Evolutionary conservation across 2,797 vertebrate species (phyloP), one percentile per base, ranked within the genome.

Genomic region (Basileuterus tristriatus): DNA sequence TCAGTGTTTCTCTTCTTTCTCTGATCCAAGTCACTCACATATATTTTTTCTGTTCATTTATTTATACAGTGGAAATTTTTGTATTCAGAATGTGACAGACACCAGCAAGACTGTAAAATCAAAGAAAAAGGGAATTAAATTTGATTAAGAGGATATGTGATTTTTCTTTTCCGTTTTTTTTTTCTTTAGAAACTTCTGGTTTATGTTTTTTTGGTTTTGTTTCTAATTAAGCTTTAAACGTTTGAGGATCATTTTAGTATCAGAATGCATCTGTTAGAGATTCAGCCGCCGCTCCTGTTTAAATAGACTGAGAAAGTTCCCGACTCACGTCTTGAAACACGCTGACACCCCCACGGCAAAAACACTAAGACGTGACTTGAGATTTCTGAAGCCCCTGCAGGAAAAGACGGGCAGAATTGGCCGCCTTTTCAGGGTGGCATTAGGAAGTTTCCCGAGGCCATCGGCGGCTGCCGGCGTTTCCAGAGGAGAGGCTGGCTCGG

Each of bases 211-310:
- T 70, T 74, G 47, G 8, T 46, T 72, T 90, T 87, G 36, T 55
- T 91, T 78, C 63, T 44, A 72, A 76, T 91, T 85, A 83, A 80
- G 60, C 41, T 87, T 46, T 47, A 93, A 94, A 82, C 55, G 56
- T 52, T 56, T 58, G 49, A 92, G 86, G 85, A 75, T 52, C 7
- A 70, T 64, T 82, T 86, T 81, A 79, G 43, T 74, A 79, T 64
- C 56, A 60, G 46, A 56, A 46, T 56, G 59, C 29, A 77, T 75
- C 71, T 91, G 43, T 83, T 91, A 83, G 78, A 72, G 41, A 69
- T 64, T 80, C 72, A 72, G 64, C 44, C 7, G 12, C 39, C 27
- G 76, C 44, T 76, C 62, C 47, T 36, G 37, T 58, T 63, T 76
- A 64, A 80, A 93, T 89, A 88, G 70, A 39, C 50, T 21, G 62